Conservation (phyloP, 2,888 invertebrate species). For the Alsophila aescularia region DNA sequence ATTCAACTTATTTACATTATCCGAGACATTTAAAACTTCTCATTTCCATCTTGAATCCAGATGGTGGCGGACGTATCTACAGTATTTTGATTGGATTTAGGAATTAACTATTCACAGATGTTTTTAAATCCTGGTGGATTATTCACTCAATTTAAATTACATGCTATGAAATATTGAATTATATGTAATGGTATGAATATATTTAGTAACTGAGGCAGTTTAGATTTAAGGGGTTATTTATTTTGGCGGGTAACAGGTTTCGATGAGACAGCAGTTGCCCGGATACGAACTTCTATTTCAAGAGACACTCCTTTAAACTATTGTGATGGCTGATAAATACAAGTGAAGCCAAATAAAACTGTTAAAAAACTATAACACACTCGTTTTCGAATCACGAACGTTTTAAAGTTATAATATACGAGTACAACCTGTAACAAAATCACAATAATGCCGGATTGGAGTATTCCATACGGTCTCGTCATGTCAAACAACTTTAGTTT, state of each 20-base stretch:
- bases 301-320: slow-evolving; percentile 49
- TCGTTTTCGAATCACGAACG: too few relatives aligned
- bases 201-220: background rate
- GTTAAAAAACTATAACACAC: too few relatives aligned
- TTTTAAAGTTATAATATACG: too few relatives aligned
- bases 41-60: background rate
- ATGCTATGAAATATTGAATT: background rate
- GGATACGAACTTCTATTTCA: slow-evolving; percentile 59
- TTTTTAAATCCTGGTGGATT: background rate
- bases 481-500: too few relatives aligned
- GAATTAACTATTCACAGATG: background rate
- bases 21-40: background rate
- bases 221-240: slow-evolving; percentile 48
- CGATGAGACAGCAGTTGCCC: slow-evolving; percentile 39
- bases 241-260: slow-evolving; percentile 59
- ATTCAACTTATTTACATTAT: too few relatives aligned
- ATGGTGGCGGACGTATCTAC: too few relatives aligned
- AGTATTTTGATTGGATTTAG: background rate
- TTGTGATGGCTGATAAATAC: too few relatives aligned
- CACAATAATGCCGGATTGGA: too few relatives aligned
- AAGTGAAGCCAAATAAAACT: too few relatives aligned
- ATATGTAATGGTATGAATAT: background rate
- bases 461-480: too few relatives aligned
- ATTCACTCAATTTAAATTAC: background rate
- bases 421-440: too few relatives aligned